Percentiles rank a stretch among this genome's conserved stretches.
These are phyloP conservation scores for Acleris holmiana DNA, from an alignment of 2,888 invertebrate species.

Conservation along the genomic window DNA sequence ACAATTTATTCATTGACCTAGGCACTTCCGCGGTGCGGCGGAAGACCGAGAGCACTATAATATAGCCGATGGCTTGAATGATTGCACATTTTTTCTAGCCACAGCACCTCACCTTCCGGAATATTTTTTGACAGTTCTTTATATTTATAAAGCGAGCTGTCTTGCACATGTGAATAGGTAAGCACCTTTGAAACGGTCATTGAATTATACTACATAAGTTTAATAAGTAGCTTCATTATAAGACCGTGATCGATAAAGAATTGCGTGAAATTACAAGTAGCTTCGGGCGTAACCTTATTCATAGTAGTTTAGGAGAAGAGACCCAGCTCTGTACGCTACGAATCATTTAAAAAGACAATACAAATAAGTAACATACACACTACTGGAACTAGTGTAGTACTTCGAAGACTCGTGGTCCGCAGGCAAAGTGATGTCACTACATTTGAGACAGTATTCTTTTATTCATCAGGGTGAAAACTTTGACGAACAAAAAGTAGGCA, in stretches of 20 bases:
- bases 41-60: not conserved
- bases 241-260: constrained; percentile 6
- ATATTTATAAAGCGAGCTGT: not conserved
- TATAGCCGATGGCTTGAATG: too few relatives aligned
- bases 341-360: too few relatives aligned
- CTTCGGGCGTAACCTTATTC: constrained; percentile 13
- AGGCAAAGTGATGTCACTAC: too few relatives aligned
- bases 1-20: not conserved
- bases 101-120: not conserved
- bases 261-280: constrained; percentile 3
- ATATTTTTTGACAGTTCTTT: not conserved
- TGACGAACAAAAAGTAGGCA: too few relatives aligned
- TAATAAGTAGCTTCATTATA: not conserved
- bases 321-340: too few relatives aligned
- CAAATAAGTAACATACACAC: too few relatives aligned
- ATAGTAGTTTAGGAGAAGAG: not conserved
- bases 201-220: constrained; percentile 1
- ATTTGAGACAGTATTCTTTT: too few relatives aligned
- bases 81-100: too few relatives aligned
- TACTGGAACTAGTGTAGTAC: constrained; percentile 2
- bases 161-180: not conserved
- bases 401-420: too few relatives aligned
- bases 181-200: constrained; percentile 8
- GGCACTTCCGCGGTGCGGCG: not conserved
- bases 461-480: too few relatives aligned